Percentiles rank a stretch among this genome's conserved stretches.
These are phyloP conservation scores for Pangasius larnaudii DNA, from an alignment of 2,797 vertebrate genomes.

Conservation along the genomic window DNA sequence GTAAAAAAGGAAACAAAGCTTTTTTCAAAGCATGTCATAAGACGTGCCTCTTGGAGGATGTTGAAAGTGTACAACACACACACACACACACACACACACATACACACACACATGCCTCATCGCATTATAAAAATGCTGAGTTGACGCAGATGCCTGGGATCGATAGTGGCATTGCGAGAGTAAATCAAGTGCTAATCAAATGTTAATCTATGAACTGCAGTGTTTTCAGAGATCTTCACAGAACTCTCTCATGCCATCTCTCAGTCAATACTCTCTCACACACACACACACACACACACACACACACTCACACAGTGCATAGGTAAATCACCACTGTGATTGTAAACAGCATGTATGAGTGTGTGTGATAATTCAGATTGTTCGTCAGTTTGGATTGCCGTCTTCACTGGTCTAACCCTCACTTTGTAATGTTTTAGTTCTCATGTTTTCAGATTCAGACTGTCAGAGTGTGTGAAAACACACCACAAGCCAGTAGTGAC, in stretches of 20 bases:
- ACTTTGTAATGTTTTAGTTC: not conserved
- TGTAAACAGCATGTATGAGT: not conserved
- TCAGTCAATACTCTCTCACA: not conserved
- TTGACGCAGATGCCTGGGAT: slow-evolving; percentile 2
- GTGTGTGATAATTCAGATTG: not conserved
- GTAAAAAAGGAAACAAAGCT: not conserved
- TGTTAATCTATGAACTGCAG: slow-evolving; percentile 2
- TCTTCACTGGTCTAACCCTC: not conserved
- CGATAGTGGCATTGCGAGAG: not conserved
- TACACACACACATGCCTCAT: too few species aligned
- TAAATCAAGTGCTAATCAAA: slow-evolving; percentile 40
- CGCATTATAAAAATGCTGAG: slow-evolving; percentile 28
- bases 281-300: not conserved
- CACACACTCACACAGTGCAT: not conserved
- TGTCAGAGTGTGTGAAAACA: not conserved
- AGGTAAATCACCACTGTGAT: not conserved
- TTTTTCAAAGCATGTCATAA: not conserved
- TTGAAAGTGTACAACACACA: not conserved
- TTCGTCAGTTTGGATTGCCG: not conserved
- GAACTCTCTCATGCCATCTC: not conserved
- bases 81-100: not conserved
- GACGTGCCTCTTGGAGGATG: slow-evolving; percentile 1
- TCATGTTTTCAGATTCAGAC: not conserved
- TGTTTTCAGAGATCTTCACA: not conserved
- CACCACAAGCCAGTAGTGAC: slow-evolving; percentile 50